Evolutionary conservation across 2,888 invertebrate species (phyloP).

Genomic region (Oxytorus armatus): DNA sequence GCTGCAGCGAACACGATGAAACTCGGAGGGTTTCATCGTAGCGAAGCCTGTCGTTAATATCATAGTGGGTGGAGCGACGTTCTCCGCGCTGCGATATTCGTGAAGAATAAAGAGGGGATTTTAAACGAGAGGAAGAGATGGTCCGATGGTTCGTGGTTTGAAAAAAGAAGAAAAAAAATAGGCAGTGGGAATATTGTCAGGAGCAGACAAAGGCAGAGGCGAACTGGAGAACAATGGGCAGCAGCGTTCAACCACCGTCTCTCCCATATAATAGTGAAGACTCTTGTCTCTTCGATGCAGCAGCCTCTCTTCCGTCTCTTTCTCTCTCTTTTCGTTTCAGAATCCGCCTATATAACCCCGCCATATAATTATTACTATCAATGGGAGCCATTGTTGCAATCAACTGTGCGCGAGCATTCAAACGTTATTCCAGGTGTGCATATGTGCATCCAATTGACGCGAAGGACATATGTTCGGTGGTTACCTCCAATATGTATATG

Average conservation of each 20-base stretch:
- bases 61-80: constrained; percentile 66
- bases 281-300: constrained; percentile 51
- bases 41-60: constrained; percentile 26
- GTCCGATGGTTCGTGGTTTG: constrained; percentile 48
- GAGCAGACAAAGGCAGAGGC: constrained; percentile 70
- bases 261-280: constrained; percentile 8
- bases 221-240: constrained; percentile 70
- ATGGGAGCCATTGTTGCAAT: constrained; percentile 69
- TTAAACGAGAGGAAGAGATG: constrained; percentile 34
- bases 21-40: constrained; percentile 32
- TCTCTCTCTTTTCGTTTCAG: constrained; percentile 29
- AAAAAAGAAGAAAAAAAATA: constrained; percentile 27
- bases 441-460: background rate
- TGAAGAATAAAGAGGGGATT: constrained; percentile 37
- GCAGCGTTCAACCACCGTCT: constrained; percentile 41
- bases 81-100: constrained; percentile 15
- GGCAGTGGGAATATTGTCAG: constrained; percentile 70
- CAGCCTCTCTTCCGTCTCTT: background rate
- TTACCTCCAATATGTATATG: constrained; percentile 4
- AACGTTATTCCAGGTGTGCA: constrained; percentile 24
- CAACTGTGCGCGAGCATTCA: constrained; percentile 41
- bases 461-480: constrained; percentile 32
- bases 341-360: constrained; percentile 53
- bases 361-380: constrained; percentile 69
- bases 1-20: constrained; percentile 13